Evolutionary conservation across 2,888 invertebrate species (phyloP), one percentile per base, ranked within the genome.

Genomic region (Ochlodes sylvanus): DNA sequence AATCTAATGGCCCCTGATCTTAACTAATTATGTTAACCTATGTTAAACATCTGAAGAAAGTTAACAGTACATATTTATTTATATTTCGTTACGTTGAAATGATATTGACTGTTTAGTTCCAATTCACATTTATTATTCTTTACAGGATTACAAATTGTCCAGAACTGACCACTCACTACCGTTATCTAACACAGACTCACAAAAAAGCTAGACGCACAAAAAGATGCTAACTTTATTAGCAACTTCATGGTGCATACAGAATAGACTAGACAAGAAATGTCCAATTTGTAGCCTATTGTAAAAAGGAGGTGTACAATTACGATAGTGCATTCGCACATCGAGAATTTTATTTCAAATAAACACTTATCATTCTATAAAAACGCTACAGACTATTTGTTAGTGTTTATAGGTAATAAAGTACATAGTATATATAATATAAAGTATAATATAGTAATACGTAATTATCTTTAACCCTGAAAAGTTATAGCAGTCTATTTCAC

Each of bases 171-270:
- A 19, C 50, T 50, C n/a, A 56, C n/a, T 57, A 65, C 57, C 50
- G 64, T 65, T 65, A 65, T 7, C 4, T 21, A 15, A 50, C 7
- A 57, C 34, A 65, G 64, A 65, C 64, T 50, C 15, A 34, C 57
- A 65, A 65, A 65, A 64, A 65, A 47, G 6, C 9, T 34, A 57
- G 64, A 58, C 58, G 52, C 50, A 27, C 41, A 65, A 65, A 65
- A 58, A 57, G 52, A 58, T 65, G 65, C 50, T 54, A 66, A 60
- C 66, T 65, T 41, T 52, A 60, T 66, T 21, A 60, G 58, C 15
- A 54, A 54, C 19, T 42, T 58, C 38, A 54, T 52, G 27, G 42
- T 63, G 55, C 44, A 63, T 60, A 60, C n/a, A 27, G 5, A 27
- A 27, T 15, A 42, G 44, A 55, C 52, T 10, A 15, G 6, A 41